These are phyloP conservation scores for Nineta flava DNA, from an alignment of 2,888 invertebrate species.

Conservation along the genomic window DNA sequence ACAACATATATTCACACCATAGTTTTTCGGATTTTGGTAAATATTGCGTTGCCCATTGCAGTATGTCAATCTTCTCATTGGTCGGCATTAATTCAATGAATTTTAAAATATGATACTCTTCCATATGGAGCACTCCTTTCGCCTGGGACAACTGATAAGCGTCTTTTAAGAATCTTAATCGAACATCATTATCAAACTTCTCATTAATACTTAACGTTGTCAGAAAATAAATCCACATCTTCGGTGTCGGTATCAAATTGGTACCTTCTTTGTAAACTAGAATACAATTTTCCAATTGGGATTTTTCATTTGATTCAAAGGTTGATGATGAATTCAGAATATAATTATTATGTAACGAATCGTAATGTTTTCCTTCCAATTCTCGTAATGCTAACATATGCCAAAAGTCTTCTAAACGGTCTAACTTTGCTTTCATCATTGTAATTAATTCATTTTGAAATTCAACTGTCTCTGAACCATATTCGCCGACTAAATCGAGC, in stretches of 20 bases:
- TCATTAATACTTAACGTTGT: neutral
- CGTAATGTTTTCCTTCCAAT: neutral
- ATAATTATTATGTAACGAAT: neutral
- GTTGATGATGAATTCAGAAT: no score
- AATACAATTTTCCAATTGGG: neutral
- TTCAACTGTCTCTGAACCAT: neutral
- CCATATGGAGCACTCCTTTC: neutral
- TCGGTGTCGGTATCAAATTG: neutral
- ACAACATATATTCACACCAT: neutral
- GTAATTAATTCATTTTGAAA: neutral
- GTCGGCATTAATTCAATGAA: neutral
- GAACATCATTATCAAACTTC: neutral
- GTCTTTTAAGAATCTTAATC: neutral
- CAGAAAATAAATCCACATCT: neutral
- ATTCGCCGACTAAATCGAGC: neutral
- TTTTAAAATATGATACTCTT: neutral
- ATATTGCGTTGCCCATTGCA: neutral
- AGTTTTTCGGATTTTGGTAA: neutral
- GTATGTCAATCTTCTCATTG: neutral
- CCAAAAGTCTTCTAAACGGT: neutral
- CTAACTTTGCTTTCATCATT: neutral
- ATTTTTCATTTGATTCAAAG: neutral
- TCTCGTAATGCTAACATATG: neutral
- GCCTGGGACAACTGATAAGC: neutral
- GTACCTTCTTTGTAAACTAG: neutral